Evolutionary conservation across 2,113 vertebrate genomes (phyloP).

Genomic region (Xenopus laevis): DNA sequence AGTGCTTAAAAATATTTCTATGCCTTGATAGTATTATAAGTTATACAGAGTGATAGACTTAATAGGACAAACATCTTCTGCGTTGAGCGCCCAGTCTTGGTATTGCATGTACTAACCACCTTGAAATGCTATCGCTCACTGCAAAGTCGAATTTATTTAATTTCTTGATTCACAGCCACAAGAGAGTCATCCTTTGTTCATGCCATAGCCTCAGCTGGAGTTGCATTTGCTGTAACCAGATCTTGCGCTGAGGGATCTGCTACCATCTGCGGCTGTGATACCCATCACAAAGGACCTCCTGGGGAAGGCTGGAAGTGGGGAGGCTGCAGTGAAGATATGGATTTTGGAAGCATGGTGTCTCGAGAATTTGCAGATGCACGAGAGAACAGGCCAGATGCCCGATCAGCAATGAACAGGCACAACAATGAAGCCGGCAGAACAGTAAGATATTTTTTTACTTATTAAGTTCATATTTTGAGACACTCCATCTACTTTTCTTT

Average conservation of each 20-base stretch:
- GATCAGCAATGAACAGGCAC: conserved; percentile 96
- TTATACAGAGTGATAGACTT: neutral
- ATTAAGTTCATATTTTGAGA: neutral
- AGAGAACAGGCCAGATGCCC: conserved; percentile 91
- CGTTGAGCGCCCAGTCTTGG: no score
- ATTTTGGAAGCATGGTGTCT: conserved; percentile 95
- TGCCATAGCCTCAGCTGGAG: conserved; percentile 89
- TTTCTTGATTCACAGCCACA: conserved; percentile 71
- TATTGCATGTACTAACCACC: neutral
- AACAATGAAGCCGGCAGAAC: conserved; percentile 95
- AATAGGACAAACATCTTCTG: neutral
- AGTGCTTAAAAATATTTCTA: no score
- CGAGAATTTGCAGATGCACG: conserved; percentile 91
- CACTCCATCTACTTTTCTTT: no score
- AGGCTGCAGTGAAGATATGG: conserved; percentile 92
- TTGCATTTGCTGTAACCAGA: conserved; percentile 89
- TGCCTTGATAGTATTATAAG: no score
- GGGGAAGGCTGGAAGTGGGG: conserved; percentile 98
- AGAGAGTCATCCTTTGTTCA: conserved; percentile 94
- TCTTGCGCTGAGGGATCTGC: conserved; percentile 88
- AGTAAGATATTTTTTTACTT: conserved; percentile 61
- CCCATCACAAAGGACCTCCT: conserved; percentile 82
- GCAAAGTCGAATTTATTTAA: neutral
- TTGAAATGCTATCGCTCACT: neutral
- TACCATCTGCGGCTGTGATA: conserved; percentile 90